A percentile compares a stretch with the other conserved stretches of the same genome.
Evolutionary conservation across 2,797 vertebrate genomes (phyloP).

Genomic region (Botia kubotai): DNA sequence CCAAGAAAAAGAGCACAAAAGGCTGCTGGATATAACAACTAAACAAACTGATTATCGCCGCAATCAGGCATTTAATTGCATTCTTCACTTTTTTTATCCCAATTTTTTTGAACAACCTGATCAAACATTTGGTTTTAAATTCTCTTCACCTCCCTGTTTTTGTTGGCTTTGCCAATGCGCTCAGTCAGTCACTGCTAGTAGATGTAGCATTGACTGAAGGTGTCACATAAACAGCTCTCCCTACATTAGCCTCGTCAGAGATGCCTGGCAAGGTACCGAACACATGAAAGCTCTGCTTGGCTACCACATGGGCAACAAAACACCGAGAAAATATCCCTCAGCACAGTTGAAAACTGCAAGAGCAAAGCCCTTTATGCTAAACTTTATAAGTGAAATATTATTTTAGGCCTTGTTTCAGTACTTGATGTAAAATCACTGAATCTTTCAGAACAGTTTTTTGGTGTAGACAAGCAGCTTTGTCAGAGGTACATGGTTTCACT

Average conservation of each 20-base stretch:
- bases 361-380: conserved; percentile 29
- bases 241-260: conserved; percentile 26
- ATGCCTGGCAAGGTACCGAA: conserved; percentile 29
- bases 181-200: conserved; percentile 33
- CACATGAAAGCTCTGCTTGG: conserved; percentile 21
- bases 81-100: conserved; percentile 15
- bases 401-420: conserved; percentile 23
- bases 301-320: conserved; percentile 31
- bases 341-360: conserved; percentile 10
- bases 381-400: conserved; percentile 34
- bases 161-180: conserved; percentile 29
- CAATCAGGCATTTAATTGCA: not conserved
- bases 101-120: conserved; percentile 1
- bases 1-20: conserved; percentile 17
- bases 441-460: not conserved
- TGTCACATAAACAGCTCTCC: conserved; percentile 41
- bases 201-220: conserved; percentile 32
- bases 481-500: conserved; percentile 20
- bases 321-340: conserved; percentile 20
- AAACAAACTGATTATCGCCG: not conserved
- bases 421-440: conserved; percentile 9
- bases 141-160: conserved; percentile 42
- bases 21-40: conserved; percentile 19
- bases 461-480: conserved; percentile 21
- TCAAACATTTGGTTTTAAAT: conserved; percentile 3